A percentile compares a stretch with the other conserved stretches of the same genome.
These are phyloP conservation scores for Xylocampa areola DNA, from an alignment of 2,888 invertebrate species.

Conservation along the genomic window DNA sequence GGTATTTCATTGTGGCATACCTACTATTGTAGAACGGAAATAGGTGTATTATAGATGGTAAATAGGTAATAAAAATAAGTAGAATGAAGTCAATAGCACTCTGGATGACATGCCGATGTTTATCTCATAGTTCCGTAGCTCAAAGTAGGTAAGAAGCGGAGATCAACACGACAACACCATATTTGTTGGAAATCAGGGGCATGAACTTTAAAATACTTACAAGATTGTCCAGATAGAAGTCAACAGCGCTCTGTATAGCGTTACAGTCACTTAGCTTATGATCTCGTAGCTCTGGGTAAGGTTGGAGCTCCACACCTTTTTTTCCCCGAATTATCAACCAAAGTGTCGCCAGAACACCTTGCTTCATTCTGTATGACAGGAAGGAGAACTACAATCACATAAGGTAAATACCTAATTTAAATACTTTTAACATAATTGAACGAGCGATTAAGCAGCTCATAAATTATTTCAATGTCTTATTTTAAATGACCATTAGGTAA, in stretches of 20 bases:
- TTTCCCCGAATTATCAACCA: constrained; percentile 78
- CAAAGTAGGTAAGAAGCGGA: too few relatives aligned
- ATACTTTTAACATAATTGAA: neutral
- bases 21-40: too few relatives aligned
- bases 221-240: constrained; percentile 87
- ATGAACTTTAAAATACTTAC: constrained; percentile 62
- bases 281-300: constrained; percentile 91
- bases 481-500: neutral
- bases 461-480: neutral
- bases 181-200: neutral
- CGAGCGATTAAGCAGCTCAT: neutral
- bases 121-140: too few relatives aligned
- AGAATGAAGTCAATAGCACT: too few relatives aligned
- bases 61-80: too few relatives aligned
- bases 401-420: neutral
- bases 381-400: constrained; percentile 5
- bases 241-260: constrained; percentile 92
- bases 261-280: constrained; percentile 92
- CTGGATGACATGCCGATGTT: too few relatives aligned
- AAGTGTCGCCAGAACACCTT: constrained; percentile 92
- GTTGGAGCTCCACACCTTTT: constrained; percentile 74
- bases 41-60: too few relatives aligned
- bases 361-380: constrained; percentile 81
- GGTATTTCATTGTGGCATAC: too few relatives aligned
- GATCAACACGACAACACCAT: too few relatives aligned